Evolutionary conservation across 2,797 vertebrate species (phyloP).

Genomic region (Scolopax rusticola): DNA sequence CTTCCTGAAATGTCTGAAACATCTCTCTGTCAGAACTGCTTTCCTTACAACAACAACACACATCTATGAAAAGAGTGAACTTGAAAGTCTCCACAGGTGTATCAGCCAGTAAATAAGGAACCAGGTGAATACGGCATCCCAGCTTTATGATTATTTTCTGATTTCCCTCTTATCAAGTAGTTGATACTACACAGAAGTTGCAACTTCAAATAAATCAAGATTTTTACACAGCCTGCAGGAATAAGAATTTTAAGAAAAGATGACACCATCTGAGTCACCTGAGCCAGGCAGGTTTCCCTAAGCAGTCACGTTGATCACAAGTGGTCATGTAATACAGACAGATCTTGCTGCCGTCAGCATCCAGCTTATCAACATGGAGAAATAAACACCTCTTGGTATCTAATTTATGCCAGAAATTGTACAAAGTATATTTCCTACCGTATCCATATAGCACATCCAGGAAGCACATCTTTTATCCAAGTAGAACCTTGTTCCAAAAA

Average conservation of each 20-base stretch:
- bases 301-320: neutral
- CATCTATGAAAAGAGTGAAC: neutral
- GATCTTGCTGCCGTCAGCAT: neutral
- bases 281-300: neutral
- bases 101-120: neutral
- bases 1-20: neutral
- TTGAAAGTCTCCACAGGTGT: neutral
- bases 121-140: neutral
- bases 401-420: neutral
- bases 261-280: neutral
- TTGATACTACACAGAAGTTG: neutral
- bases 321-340: neutral
- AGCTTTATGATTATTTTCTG: neutral
- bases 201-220: neutral
- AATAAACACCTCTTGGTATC: neutral
- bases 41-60: neutral
- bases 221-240: neutral
- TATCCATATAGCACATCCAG: neutral
- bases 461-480: neutral
- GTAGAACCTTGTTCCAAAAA: neutral
- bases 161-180: neutral
- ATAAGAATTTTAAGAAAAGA: neutral
- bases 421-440: neutral
- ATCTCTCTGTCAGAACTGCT: neutral
- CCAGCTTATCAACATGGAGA: neutral